Conservation (phyloP, 2,797 vertebrate genomes). For the Phrynocephalus vlangalii region DNA sequence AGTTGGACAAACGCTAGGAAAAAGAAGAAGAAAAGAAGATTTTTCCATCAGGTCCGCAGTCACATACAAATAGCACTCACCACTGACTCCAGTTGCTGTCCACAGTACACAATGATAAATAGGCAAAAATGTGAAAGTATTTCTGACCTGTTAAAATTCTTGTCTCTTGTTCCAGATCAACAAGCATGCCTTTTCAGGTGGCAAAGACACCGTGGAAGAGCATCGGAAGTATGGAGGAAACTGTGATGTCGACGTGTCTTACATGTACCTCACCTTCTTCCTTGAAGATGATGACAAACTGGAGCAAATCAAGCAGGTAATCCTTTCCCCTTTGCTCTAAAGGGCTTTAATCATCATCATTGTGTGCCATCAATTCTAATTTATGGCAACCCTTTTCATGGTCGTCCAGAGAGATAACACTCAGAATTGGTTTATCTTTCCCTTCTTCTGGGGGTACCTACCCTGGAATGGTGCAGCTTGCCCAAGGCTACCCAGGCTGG, state of each 20-base stretch:
- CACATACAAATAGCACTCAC: neutral
- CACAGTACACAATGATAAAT: neutral
- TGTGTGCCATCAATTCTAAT: no score
- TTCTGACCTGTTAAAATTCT: fast-evolving
- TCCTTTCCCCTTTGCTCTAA: neutral
- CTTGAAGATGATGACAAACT: slow-evolving; percentile 93
- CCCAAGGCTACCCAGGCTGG: no score
- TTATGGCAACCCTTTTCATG: no score
- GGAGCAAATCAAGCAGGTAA: slow-evolving; percentile 93
- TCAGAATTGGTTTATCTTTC: no score
- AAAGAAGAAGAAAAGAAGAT: no score
- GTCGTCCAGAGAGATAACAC: no score
- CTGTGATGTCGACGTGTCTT: slow-evolving; percentile 93
- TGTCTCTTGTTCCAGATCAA: slow-evolving; percentile 83
- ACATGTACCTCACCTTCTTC: slow-evolving; percentile 99
- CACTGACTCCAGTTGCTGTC: neutral
- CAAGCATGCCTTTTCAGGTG: slow-evolving; percentile 97
- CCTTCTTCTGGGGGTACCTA: no score
- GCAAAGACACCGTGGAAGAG: slow-evolving; percentile 94
- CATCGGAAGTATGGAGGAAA: slow-evolving; percentile 91
- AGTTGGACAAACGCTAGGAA: no score
- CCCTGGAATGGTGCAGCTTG: no score
- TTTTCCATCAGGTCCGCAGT: neutral
- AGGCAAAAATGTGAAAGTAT: neutral
- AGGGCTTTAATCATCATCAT: neutral